Percentiles rank a stretch among this genome's conserved stretches.
These are phyloP conservation scores for Dendrocincla fuliginosa DNA, from an alignment of 2,797 vertebrate species.

Conservation along the genomic window DNA sequence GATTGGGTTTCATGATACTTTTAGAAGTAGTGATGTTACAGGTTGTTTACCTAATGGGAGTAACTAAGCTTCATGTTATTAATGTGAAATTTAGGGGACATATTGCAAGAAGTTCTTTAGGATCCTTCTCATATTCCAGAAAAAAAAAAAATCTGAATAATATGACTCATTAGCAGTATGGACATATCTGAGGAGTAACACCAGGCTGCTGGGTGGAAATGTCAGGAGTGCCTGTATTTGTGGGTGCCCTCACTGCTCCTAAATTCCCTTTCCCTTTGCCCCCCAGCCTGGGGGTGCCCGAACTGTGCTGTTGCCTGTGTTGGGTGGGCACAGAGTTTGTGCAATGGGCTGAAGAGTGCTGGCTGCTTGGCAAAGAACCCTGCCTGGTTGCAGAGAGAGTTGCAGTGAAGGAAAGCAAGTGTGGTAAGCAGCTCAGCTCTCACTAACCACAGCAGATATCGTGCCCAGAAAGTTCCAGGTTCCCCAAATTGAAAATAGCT, in stretches of 20 bases:
- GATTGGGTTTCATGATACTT: background rate
- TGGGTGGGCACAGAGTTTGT: background rate
- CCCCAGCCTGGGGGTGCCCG: no score
- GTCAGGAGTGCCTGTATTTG: background rate
- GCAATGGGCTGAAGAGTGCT: fast-evolving
- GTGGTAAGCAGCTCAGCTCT: background rate
- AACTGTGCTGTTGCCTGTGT: fast-evolving
- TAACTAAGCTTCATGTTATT: background rate
- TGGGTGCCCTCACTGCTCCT: background rate
- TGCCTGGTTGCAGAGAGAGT: fast-evolving
- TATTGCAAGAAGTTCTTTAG: background rate
- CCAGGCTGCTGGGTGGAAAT: background rate
- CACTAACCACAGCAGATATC: fast-evolving
- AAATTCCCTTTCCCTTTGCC: background rate
- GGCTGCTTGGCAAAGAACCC: background rate
- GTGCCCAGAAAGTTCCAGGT: background rate
- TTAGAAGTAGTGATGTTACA: background rate
- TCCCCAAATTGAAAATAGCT: background rate
- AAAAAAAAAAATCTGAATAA: background rate
- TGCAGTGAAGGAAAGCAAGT: background rate
- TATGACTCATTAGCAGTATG: background rate
- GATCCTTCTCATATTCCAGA: background rate
- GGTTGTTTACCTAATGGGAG: background rate
- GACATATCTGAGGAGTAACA: background rate
- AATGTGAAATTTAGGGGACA: background rate